Evolutionary conservation across 2,797 vertebrate genomes (phyloP).

Genomic region (Catostomus latipinnis): DNA sequence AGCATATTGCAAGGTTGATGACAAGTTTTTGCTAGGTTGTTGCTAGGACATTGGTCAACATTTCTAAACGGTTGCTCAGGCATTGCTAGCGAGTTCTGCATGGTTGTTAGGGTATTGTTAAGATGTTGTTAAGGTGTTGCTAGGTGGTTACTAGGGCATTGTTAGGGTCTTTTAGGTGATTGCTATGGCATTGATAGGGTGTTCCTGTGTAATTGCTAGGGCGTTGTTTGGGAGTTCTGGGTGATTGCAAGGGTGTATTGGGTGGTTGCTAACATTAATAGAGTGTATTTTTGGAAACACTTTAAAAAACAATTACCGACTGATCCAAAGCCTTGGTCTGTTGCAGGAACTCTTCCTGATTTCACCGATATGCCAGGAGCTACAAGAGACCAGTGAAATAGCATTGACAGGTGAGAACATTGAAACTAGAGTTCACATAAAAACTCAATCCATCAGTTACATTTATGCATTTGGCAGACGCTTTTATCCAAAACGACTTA

Average conservation of each 20-base stretch:
- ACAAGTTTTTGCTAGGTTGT: neutral
- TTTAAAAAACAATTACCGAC: slow-evolving; percentile 77
- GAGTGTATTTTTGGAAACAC: slow-evolving; percentile 24
- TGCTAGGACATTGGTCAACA: neutral
- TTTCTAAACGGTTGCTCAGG: neutral
- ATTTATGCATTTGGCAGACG: too few relatives aligned
- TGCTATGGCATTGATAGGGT: too few relatives aligned
- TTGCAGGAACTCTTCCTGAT: slow-evolving; percentile 74
- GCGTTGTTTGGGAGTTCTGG: too few relatives aligned
- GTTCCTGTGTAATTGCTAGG: too few relatives aligned
- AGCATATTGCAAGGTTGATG: neutral
- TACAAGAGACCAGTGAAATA: slow-evolving; percentile 66
- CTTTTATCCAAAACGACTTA: too few relatives aligned
- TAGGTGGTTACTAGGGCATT: too few relatives aligned
- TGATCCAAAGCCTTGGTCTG: slow-evolving; percentile 78
- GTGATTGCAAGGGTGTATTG: too few relatives aligned
- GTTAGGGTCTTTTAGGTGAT: too few relatives aligned
- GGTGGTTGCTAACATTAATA: too few relatives aligned
- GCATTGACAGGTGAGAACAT: slow-evolving; percentile 34
- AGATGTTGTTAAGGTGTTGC: neutral
- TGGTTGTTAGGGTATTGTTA: neutral
- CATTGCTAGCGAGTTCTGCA: neutral
- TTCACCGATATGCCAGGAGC: slow-evolving; percentile 86
- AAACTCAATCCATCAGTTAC: neutral
- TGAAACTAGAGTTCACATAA: slow-evolving; percentile 10